Conservation (phyloP, 2,113 vertebrate genomes). For the Theristicus caerulescens region DNA sequence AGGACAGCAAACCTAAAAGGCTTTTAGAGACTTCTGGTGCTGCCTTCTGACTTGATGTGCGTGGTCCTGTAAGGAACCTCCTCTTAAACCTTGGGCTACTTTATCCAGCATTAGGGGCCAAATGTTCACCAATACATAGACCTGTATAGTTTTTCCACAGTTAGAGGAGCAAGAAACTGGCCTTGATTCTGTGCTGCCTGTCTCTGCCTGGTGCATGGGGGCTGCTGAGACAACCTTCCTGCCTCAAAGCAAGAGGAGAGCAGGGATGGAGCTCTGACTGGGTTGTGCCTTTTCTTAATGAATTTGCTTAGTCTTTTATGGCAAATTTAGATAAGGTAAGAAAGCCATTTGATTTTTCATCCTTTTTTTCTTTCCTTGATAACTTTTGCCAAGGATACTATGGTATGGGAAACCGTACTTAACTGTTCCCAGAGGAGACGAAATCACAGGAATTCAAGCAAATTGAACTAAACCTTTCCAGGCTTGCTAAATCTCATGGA, state of each 20-base stretch:
- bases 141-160: not conserved
- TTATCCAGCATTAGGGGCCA: not conserved
- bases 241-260: not conserved
- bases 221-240: not conserved
- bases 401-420: not conserved
- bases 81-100: not conserved
- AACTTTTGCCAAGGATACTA: not conserved
- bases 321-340: not conserved
- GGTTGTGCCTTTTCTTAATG: fast-evolving
- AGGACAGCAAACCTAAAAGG: not conserved
- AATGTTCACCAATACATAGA: not conserved
- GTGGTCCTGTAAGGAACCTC: not conserved
- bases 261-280: not conserved
- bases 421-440: not conserved
- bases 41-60: not conserved
- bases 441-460: not conserved
- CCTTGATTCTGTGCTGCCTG: not conserved
- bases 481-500: not conserved
- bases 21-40: not conserved
- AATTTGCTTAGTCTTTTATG: not conserved
- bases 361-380: not conserved
- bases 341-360: not conserved
- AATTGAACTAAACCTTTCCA: not conserved
- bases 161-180: not conserved
- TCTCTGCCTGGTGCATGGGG: not conserved